Evolutionary conservation across 1,140 invertebrate genomes (phyloP), one percentile per base, ranked within the genome.

Genomic region (Homarus americanus): DNA sequence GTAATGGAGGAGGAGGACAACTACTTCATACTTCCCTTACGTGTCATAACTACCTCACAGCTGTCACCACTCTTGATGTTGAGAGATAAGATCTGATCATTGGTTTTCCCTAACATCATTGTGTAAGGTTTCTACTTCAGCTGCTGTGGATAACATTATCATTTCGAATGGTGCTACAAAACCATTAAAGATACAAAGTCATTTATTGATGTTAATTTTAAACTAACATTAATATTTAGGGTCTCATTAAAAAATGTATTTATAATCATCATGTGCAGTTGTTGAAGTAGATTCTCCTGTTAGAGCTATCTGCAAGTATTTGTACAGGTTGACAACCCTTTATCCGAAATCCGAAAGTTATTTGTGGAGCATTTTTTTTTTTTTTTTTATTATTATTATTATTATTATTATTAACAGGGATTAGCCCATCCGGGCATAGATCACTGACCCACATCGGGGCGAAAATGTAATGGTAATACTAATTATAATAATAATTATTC

Each of bases 1-100:
- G 41, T 49, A 73, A 85, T 72, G 83, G 63, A 49, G 76, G 58
- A 28, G 73, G 73, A 1, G 86, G 86, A 75, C 66, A 73, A 32
- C 66, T 89, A 41, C 87, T 89, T n/a, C 87, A 89, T 69, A 89
- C 69, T 20, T 89, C 87, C 63, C 79, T 89, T 58, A 89, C 87
- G 10, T 82, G 28, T 58, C 87, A 89, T 38, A 89, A 89, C 72
- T 89, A 89, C 66, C 78, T 89, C 78, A 89, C 87, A n/a, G 78
- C 87, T 66, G 87, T 89, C 41, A 73, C 63, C 38, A 66, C 87
- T 34, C 69, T 82, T 10, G 87, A 89, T n/a, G 87, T 89, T n/a
- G 87, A 89, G 87, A 89, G 87, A 89, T 86, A 86, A 86, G 17
- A 34, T 53, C 73, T 76, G 73, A 76, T 40, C 73, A 34, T 75